phyloP scores from a whole-genome alignment of 2,797 vertebrate species.

The Enteromius unitaeniatus region DNA sequence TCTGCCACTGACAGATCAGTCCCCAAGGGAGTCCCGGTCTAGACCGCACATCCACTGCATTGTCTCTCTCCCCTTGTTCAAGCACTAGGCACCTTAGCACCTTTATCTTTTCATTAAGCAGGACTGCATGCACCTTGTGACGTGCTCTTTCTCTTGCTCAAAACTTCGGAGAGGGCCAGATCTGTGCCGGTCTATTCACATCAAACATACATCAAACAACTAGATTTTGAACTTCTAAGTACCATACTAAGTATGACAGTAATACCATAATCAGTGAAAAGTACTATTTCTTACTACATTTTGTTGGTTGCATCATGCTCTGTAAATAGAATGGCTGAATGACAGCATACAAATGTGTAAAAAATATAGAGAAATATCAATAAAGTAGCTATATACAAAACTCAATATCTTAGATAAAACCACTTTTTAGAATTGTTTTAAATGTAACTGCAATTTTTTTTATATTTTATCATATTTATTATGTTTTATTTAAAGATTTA shows the following conservation, averaged over 20 bases:
- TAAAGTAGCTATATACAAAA: background rate
- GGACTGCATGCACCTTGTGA: conserved; percentile 29
- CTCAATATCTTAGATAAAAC: background rate
- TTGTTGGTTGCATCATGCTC: background rate
- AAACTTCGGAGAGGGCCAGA: background rate
- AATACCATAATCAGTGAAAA: background rate
- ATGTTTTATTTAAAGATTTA: background rate
- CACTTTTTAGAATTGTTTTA: background rate
- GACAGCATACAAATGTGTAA: background rate
- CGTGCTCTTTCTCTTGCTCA: background rate
- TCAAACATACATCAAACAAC: background rate
- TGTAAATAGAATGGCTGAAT: background rate
- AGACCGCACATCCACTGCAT: conserved; percentile 34
- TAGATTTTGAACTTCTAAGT: conserved; percentile 2
- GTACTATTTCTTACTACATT: too few species aligned
- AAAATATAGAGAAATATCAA: background rate
- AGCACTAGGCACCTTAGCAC: conserved; percentile 15
- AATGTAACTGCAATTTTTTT: background rate
- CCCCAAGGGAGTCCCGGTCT: conserved; percentile 25
- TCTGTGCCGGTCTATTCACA: background rate
- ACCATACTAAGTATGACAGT: background rate
- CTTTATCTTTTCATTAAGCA: conserved; percentile 53
- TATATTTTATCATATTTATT: too few species aligned
- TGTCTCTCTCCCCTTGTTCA: conserved; percentile 21
- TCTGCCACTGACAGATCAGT: conserved; percentile 46